These are phyloP conservation scores for Caenorhabditis angaria DNA, from an alignment of 2,888 invertebrate genomes.

Conservation along the genomic window DNA sequence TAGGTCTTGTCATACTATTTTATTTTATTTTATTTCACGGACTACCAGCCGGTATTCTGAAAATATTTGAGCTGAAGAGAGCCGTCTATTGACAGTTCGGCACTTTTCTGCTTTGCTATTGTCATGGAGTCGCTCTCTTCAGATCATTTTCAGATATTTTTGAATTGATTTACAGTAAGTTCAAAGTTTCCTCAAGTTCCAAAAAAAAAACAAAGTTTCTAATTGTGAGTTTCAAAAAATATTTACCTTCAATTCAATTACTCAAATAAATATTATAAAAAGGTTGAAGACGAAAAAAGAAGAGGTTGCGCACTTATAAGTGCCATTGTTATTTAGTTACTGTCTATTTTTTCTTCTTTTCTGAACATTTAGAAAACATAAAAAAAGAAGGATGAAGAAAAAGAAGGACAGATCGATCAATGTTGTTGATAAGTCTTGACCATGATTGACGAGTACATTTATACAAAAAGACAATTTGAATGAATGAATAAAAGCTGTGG, in stretches of 20 bases:
- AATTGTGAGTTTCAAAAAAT: too few species aligned
- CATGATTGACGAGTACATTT: slow-evolving; percentile 41
- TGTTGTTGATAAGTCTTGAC: slow-evolving; percentile 41
- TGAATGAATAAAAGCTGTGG: not conserved
- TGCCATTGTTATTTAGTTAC: not conserved
- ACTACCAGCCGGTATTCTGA: too few species aligned
- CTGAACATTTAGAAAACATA: not conserved
- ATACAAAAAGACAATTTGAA: not conserved
- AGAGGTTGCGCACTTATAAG: slow-evolving; percentile 3
- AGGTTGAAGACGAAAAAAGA: not conserved
- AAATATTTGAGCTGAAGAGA: too few species aligned
- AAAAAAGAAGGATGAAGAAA: not conserved
- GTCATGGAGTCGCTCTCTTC: slow-evolving; percentile 66
- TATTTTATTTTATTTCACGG: too few species aligned
- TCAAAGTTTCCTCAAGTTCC: not conserved
- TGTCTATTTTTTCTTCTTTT: not conserved
- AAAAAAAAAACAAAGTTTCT: too few species aligned
- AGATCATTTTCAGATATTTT: slow-evolving; percentile 28
- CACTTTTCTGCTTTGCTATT: slow-evolving; percentile 25
- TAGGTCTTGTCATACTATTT: not conserved
- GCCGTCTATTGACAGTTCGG: slow-evolving; percentile 60
- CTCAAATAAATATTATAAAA: not conserved
- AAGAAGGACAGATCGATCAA: slow-evolving; percentile 20
- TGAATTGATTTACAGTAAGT: not conserved
- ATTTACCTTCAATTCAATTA: too few species aligned